Evolutionary conservation across 92 coral and sea anemone genomes (phyloP).

Genomic region (Nematostella vectensis): DNA sequence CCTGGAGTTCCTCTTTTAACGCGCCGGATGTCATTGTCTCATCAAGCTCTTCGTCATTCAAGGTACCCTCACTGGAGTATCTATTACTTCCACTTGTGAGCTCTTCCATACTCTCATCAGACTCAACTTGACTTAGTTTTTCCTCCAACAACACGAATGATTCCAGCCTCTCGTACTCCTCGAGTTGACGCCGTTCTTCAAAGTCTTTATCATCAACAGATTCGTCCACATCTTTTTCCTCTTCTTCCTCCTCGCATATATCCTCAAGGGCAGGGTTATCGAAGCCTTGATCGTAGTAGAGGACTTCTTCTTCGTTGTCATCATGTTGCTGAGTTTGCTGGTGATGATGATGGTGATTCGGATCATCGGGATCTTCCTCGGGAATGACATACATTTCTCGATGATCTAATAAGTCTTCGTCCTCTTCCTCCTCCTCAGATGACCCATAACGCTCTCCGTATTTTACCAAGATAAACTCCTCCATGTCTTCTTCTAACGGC

Average conservation of each 20-base stretch:
- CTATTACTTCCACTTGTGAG: slow-evolving; percentile 29
- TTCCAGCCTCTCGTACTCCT: slow-evolving; percentile 79
- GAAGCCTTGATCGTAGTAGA: slow-evolving; percentile 32
- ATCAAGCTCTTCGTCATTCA: slow-evolving; percentile 49
- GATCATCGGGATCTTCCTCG: slow-evolving; percentile 55
- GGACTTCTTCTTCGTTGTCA: slow-evolving; percentile 35
- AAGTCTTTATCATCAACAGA: slow-evolving; percentile 28
- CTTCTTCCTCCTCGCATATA: slow-evolving; percentile 56
- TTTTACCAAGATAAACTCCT: slow-evolving; percentile 73
- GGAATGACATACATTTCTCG: slow-evolving; percentile 83
- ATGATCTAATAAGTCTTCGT: slow-evolving; percentile 61
- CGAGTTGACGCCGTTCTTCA: slow-evolving; percentile 68
- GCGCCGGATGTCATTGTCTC: slow-evolving; percentile 48
- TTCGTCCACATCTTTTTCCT: slow-evolving; percentile 23
- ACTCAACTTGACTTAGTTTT: slow-evolving; percentile 83
- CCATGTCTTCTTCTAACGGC: slow-evolving; percentile 67
- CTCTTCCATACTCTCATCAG: slow-evolving; percentile 60
- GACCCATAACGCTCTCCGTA: slow-evolving; percentile 49
- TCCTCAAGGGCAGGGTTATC: slow-evolving; percentile 54
- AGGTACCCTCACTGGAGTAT: slow-evolving; percentile 59
- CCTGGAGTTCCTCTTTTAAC: slow-evolving; percentile 15
- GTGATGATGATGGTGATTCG: background rate
- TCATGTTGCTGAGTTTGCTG: slow-evolving; percentile 2
- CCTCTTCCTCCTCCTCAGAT: slow-evolving; percentile 67
- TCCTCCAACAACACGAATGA: slow-evolving; percentile 82